Evolutionary conservation across 1,140 invertebrate genomes (phyloP), one percentile per base, ranked within the genome.

Genomic region (Meloidogyne exigua): DNA sequence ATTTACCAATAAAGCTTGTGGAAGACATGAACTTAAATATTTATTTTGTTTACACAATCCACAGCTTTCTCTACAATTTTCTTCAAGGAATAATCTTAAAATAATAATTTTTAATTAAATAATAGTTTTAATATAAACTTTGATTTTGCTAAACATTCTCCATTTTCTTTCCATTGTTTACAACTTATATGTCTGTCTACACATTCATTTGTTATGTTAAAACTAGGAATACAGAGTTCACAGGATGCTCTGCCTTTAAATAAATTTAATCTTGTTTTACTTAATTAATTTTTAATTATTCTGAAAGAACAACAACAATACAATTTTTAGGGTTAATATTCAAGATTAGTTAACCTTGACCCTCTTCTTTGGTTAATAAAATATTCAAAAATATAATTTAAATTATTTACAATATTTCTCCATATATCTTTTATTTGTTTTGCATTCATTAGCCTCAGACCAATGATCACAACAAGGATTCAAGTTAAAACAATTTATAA

Each of bases 401-500:
- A 76, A 36, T 39, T 23, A 15, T 32, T 44, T 25, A 80, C 83
- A 85, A 76, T 82, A 85, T 57, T 79, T 69, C 25, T 67, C 57
- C 83, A 85, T 85, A 66, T 85, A 85, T 44, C 79, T 74, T n/a
- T 69, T 25, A 62, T 86, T 84, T 32, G 49, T 71, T 63, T 64
- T 64, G 70, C 85, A 85, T 70, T 84, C 80, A 25, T 81, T 82
- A 21, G 39, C 63, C 42, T 62, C 36, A 12, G 84, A 75, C 84
- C 84, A 86, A 10, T 67, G 23, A 18, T 85, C 86, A 68, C 85
- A 86, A 72, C 85, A 86, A 13, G 86, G 84, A 77, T 86, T 68
- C 42, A 78, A 57, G 71, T 85, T 85, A 76, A 80, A 83, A 68
- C 84, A 87, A 57, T 87, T 76, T 18, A 77, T 76, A 44, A 87